Conservation (phyloP, 2,888 invertebrate species). For the Empis livida region DNA sequence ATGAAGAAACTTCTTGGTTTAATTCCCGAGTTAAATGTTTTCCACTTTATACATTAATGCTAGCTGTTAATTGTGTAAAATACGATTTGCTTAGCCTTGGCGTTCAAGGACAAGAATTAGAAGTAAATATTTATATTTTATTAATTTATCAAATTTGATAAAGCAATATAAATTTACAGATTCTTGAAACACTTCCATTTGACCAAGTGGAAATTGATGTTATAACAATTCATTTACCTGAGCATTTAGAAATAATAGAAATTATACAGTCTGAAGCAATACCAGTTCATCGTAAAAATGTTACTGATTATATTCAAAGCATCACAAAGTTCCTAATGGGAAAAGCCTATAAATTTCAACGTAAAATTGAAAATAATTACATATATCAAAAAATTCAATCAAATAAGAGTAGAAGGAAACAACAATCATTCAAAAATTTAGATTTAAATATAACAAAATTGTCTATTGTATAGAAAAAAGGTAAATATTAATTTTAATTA, state of each 20-base stretch:
- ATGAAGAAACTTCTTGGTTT: constrained; percentile 45
- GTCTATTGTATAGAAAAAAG: too few species aligned
- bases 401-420: constrained; percentile 32
- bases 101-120: constrained; percentile 35
- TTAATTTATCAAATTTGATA: too few species aligned
- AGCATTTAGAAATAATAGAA: constrained; percentile 14
- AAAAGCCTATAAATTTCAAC: constrained; percentile 33
- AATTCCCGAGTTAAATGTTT: constrained; percentile 70
- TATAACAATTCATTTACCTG: constrained; percentile 34
- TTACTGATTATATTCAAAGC: constrained; percentile 28
- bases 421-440: constrained; percentile 8
- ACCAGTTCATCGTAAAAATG: constrained; percentile 18
- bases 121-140: too few species aligned
- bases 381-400: constrained; percentile 30
- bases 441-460: background rate
- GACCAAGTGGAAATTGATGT: constrained; percentile 32
- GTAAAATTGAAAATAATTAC: constrained; percentile 32
- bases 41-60: constrained; percentile 66
- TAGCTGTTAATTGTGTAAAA: constrained; percentile 57
- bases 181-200: constrained; percentile 35
- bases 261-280: background rate
- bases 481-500: too few species aligned
- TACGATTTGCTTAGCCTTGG: constrained; percentile 57
- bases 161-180: constrained; percentile 16
- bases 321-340: constrained; percentile 33